A percentile compares a stretch with the other conserved stretches of the same genome.
Evolutionary conservation across 2,888 invertebrate genomes (phyloP).

Genomic region (Hyposoter dolosus): DNA sequence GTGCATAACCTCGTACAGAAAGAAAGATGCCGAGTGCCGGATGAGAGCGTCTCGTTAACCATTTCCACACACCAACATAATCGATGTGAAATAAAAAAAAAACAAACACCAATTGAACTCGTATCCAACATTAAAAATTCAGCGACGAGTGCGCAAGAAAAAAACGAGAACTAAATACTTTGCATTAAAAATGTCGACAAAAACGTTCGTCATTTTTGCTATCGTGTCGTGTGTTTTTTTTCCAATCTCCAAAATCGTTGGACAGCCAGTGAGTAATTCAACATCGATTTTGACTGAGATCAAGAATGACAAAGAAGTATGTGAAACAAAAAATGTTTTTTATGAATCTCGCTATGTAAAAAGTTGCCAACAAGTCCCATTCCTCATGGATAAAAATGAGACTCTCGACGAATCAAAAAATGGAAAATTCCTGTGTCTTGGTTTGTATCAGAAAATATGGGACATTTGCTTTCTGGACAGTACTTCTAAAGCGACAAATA

Average conservation of each 20-base stretch:
- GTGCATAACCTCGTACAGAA: neutral
- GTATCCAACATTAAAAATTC: neutral
- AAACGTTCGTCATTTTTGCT: conserved; percentile 28
- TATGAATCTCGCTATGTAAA: conserved; percentile 43
- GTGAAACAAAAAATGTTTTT: conserved; percentile 28
- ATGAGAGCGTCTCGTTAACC: conserved; percentile 6
- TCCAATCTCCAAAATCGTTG: neutral
- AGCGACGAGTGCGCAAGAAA: neutral
- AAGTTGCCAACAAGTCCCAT: conserved; percentile 33
- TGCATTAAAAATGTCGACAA: conserved; percentile 48
- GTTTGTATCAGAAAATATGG: conserved; percentile 69
- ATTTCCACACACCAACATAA: neutral
- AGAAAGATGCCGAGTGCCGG: conserved; percentile 20
- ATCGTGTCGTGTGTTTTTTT: conserved; percentile 8
- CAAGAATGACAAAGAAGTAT: conserved; percentile 25
- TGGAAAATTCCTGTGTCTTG: conserved; percentile 72
- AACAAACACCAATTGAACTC: neutral
- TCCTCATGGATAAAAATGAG: neutral
- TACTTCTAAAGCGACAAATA: neutral
- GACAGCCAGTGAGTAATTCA: neutral
- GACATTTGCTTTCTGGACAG: conserved; percentile 66
- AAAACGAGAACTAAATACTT: neutral
- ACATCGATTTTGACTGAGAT: conserved; percentile 34
- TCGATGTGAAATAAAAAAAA: neutral
- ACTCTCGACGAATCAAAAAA: neutral